Conservation (phyloP, 2,888 invertebrate species). For the Nemapogon koenigi region DNA sequence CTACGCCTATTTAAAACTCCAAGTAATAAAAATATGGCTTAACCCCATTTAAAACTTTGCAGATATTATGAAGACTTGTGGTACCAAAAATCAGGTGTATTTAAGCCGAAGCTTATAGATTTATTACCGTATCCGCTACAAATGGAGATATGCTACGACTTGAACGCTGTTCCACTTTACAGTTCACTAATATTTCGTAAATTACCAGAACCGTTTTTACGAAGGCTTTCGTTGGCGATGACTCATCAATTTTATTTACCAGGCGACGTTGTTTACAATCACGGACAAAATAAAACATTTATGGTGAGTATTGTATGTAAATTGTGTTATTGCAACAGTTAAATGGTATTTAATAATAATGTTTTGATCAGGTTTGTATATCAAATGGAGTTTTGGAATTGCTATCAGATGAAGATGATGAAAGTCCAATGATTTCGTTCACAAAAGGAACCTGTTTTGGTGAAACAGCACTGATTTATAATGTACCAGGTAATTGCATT, state of each 20-base stretch:
- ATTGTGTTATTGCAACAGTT: constrained; percentile 1
- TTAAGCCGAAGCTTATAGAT: constrained; percentile 42
- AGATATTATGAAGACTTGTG: constrained; percentile 61
- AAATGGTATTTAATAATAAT: neutral
- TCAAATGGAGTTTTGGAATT: constrained; percentile 54
- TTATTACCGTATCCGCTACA: constrained; percentile 51
- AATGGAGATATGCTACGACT: constrained; percentile 59
- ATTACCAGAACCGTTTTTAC: constrained; percentile 57
- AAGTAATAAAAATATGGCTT: too few species aligned
- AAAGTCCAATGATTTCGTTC: constrained; percentile 60
- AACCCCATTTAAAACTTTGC: too few species aligned
- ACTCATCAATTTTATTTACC: constrained; percentile 58
- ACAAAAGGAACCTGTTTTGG: constrained; percentile 58
- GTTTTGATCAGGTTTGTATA: constrained; percentile 43
- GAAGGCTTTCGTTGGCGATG: constrained; percentile 56
- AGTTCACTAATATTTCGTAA: constrained; percentile 57
- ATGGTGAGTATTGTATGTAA: constrained; percentile 37
- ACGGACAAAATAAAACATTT: constrained; percentile 54
- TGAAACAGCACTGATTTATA: constrained; percentile 55
- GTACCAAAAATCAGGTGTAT: constrained; percentile 58
- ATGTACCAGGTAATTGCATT: constrained; percentile 39
- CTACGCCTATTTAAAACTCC: too few species aligned
- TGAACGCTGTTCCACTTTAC: constrained; percentile 55
- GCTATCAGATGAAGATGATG: constrained; percentile 58
- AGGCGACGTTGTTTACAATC: constrained; percentile 55